Percentiles rank a stretch among this genome's conserved stretches.
These are phyloP conservation scores for Tangara arthus DNA, from an alignment of 2,797 vertebrate species.

Conservation along the genomic window DNA sequence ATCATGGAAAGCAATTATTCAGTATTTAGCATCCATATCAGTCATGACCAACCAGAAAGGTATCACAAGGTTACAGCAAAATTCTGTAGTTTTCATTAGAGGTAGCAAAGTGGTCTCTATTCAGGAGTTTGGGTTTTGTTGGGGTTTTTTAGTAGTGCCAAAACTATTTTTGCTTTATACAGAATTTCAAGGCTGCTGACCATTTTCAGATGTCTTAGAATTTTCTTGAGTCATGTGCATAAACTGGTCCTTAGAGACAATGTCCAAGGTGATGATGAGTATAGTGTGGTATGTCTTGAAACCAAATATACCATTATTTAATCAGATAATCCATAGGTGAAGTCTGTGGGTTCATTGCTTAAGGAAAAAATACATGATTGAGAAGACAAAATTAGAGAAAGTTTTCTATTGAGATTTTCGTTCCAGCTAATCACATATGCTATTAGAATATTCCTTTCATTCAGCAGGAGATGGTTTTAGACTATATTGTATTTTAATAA, in stretches of 20 bases:
- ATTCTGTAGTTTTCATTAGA: neutral
- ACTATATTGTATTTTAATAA: neutral
- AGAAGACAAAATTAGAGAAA: neutral
- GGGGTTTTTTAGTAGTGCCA: neutral
- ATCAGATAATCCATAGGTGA: neutral
- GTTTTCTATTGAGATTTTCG: neutral
- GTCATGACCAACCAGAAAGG: neutral
- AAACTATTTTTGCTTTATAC: neutral
- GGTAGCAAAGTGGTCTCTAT: neutral
- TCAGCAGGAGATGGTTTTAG: neutral
- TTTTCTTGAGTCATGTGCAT: neutral
- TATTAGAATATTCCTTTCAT: neutral
- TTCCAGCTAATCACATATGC: neutral
- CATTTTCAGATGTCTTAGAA: neutral
- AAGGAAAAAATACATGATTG: neutral
- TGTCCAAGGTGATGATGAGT: neutral
- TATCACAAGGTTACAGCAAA: neutral
- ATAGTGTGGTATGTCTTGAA: neutral
- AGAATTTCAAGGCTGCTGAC: neutral
- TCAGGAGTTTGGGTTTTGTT: neutral
- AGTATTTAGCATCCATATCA: neutral
- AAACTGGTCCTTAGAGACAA: neutral
- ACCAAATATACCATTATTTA: neutral
- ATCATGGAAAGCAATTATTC: neutral
- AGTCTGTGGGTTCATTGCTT: neutral